Conservation (phyloP, 2,888 invertebrate genomes). For the Nephrotoma flavescens region DNA sequence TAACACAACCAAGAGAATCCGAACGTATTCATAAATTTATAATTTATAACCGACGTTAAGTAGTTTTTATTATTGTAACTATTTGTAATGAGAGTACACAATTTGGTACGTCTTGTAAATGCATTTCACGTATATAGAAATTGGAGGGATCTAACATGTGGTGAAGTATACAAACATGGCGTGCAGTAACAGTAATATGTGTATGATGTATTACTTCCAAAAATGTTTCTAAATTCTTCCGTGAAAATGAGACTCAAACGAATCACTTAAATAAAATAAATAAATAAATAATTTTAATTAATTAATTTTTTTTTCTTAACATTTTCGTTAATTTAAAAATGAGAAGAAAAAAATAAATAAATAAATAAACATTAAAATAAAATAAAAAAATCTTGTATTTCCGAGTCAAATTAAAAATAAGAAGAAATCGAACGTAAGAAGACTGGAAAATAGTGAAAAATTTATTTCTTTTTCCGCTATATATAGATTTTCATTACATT, state of each 20-base stretch:
- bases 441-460: background rate
- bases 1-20: background rate
- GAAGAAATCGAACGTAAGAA: background rate
- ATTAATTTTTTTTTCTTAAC: background rate
- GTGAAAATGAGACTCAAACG: background rate
- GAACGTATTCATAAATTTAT: background rate
- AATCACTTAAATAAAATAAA: background rate
- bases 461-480: background rate
- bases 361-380: background rate
- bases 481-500: background rate
- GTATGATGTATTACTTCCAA: background rate
- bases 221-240: background rate
- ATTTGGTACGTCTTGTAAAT: background rate
- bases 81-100: background rate
- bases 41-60: background rate
- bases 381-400: background rate
- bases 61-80: background rate
- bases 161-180: background rate
- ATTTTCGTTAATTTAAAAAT: background rate
- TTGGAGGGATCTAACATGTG: background rate
- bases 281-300: background rate
- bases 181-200: background rate
- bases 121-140: background rate
- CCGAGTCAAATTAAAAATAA: background rate
- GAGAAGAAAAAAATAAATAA: background rate